A percentile compares a stretch with the other conserved stretches of the same genome.
Evolutionary conservation across 53 echinoderm and acorn worm species (phyloP).

Genomic region (Pentamera pediparva): DNA sequence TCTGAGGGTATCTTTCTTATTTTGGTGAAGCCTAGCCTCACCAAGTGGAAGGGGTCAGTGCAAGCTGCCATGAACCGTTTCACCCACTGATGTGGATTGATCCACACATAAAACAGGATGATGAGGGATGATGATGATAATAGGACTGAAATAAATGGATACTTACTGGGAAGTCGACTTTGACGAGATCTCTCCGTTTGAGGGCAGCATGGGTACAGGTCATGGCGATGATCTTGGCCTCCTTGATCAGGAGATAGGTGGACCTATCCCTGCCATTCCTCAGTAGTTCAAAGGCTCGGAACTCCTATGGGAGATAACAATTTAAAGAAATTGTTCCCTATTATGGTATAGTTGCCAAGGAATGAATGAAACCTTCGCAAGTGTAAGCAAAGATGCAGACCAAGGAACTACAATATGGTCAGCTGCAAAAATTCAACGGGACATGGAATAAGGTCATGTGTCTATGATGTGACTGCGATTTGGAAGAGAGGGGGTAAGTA

Average conservation of each 20-base stretch:
- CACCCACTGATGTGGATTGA: too few species aligned
- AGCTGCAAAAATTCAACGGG: not conserved
- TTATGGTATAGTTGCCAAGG: not conserved
- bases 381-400: too few species aligned
- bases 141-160: too few species aligned
- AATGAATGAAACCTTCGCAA: not conserved
- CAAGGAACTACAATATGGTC: not conserved
- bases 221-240: conserved; percentile 99
- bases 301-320: conserved; percentile 45
- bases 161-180: conserved; percentile 84
- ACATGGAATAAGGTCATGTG: not conserved
- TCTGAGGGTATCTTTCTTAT: too few species aligned
- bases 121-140: too few species aligned
- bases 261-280: conserved; percentile 84
- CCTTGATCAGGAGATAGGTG: conserved; percentile 94
- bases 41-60: too few species aligned
- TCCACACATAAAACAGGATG: too few species aligned
- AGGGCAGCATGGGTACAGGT: conserved; percentile 99
- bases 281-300: conserved; percentile 94
- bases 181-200: conserved; percentile 88
- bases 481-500: too few species aligned
- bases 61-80: too few species aligned
- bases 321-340: not conserved
- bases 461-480: too few species aligned
- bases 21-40: too few species aligned